Evolutionary conservation across 2,888 invertebrate genomes (phyloP).

Genomic region (Agrochola lychnidis): DNA sequence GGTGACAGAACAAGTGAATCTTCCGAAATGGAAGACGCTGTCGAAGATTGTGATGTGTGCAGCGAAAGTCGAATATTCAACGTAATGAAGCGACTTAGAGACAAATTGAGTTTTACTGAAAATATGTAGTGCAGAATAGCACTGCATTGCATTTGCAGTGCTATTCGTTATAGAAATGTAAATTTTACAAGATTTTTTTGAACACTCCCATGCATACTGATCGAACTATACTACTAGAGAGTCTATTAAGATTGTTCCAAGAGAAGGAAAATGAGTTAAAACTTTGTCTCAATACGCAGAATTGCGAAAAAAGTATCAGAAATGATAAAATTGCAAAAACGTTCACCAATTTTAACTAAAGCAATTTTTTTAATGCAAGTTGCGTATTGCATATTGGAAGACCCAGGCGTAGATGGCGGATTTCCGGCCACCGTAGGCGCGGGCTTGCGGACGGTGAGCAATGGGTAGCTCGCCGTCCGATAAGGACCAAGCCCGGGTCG

Average conservation of each 20-base stretch:
- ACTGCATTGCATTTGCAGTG: constrained; percentile 19
- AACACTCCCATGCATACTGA: not conserved
- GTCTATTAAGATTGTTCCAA: constrained; percentile 3
- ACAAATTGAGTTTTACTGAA: constrained; percentile 80
- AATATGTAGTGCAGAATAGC: constrained; percentile 53
- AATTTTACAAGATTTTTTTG: constrained; percentile 21
- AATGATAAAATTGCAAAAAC: not conserved
- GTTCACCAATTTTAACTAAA: not conserved
- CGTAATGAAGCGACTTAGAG: constrained; percentile 80
- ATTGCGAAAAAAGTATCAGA: not conserved
- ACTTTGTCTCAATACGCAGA: not conserved
- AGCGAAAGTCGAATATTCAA: constrained; percentile 83
- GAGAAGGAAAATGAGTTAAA: not conserved
- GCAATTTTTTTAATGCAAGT: not conserved
- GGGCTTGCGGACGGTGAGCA: too few relatives aligned
- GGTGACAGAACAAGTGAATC: constrained; percentile 36
- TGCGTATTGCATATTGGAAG: too few relatives aligned
- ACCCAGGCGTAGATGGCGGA: too few relatives aligned
- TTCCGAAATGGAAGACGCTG: constrained; percentile 41
- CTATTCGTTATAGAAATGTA: not conserved
- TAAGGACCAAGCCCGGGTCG: too few relatives aligned
- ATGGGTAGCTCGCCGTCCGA: too few relatives aligned
- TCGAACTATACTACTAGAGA: not conserved
- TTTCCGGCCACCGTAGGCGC: too few relatives aligned
- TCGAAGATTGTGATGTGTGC: constrained; percentile 78